Evolutionary conservation across 1,140 invertebrate genomes (phyloP), one percentile per base, ranked within the genome.

Genomic region (Aradophagus sp.): DNA sequence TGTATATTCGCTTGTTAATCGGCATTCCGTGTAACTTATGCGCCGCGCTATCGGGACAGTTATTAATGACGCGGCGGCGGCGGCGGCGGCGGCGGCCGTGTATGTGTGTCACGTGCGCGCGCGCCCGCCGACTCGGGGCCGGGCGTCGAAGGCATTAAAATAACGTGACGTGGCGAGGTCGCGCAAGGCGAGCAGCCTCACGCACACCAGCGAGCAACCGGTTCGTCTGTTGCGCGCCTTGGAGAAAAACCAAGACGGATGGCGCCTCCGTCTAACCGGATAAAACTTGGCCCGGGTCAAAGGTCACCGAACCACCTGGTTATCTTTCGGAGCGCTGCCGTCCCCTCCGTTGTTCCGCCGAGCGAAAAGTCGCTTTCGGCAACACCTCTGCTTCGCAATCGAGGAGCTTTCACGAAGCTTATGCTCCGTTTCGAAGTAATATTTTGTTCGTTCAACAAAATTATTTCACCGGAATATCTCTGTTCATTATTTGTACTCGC

Each of bases 121-220:
- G 14, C 27, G 27, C 11, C n/a, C n/a, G n/a, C n/a, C n/a, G n/a
- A n/a, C n/a, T n/a, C n/a, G n/a, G n/a, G n/a, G n/a, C n/a, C n/a
- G n/a, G 27, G 4, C 2, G 27, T 10, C 27, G 27, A 29, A 29
- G 27, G 27, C 27, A 62, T 72, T 72, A 61, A 73, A 73, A 73
- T 73, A 63, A 67, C 62, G 73, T 75, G 70, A 77, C 75, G 74
- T 74, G 68, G 69, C 78, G 77, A 80, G 78, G 77, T 80, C 78
- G 73, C 20, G 68, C 78, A 80, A 80, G 78, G 78, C 75, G 72
- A 80, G 77, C 78, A 78, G 75, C 78, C 76, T 78, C 62, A 71
- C 75, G 55, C 67, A 52, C 45, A 55, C 58, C n/a, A 13, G 8
- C 20, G 1, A 8, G 1, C 36, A 58, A 58, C 45, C 52, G 44